A percentile compares a stretch with the other conserved stretches of the same genome.
These are phyloP conservation scores for Temnothorax rugatulus DNA, from an alignment of 2,888 invertebrate genomes.

Conservation along the genomic window DNA sequence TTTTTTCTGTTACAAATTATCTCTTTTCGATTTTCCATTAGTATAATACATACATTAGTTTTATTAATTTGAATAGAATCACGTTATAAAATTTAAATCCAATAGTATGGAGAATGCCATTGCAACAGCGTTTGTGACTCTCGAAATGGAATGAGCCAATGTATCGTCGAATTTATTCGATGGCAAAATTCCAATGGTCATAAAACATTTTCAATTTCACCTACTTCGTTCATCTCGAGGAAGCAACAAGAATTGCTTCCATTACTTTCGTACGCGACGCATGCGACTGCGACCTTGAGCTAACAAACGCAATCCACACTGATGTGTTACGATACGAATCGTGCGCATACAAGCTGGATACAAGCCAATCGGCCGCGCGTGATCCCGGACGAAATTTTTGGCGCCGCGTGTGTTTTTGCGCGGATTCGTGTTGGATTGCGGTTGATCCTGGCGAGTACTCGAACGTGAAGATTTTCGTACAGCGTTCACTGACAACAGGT, in stretches of 20 bases:
- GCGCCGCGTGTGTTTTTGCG: slow-evolving; percentile 37
- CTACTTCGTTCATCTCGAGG: not conserved
- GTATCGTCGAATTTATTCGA: not conserved
- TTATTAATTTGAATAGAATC: not conserved
- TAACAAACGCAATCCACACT: slow-evolving; percentile 48
- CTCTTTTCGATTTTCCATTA: not conserved
- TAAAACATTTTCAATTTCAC: slow-evolving; percentile 20
- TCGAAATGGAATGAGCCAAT: not conserved
- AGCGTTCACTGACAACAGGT: slow-evolving; percentile 46
- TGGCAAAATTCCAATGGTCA: not conserved
- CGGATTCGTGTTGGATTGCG: slow-evolving; percentile 10
- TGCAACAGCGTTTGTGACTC: not conserved
- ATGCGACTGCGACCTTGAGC: slow-evolving; percentile 67
- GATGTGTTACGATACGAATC: slow-evolving; percentile 56
- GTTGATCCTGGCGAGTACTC: not conserved
- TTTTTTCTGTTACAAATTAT: not conserved
- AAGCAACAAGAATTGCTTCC: slow-evolving; percentile 36
- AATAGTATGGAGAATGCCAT: not conserved
- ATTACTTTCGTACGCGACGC: slow-evolving; percentile 39
- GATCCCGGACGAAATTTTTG: slow-evolving; percentile 60
- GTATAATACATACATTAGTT: not conserved
- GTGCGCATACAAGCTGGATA: slow-evolving; percentile 58
- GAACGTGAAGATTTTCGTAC: slow-evolving; percentile 17
- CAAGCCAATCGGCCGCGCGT: slow-evolving; percentile 66
- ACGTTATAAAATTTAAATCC: not conserved